Conservation (phyloP, 2,888 invertebrate species). For the Tenthredo notha region DNA sequence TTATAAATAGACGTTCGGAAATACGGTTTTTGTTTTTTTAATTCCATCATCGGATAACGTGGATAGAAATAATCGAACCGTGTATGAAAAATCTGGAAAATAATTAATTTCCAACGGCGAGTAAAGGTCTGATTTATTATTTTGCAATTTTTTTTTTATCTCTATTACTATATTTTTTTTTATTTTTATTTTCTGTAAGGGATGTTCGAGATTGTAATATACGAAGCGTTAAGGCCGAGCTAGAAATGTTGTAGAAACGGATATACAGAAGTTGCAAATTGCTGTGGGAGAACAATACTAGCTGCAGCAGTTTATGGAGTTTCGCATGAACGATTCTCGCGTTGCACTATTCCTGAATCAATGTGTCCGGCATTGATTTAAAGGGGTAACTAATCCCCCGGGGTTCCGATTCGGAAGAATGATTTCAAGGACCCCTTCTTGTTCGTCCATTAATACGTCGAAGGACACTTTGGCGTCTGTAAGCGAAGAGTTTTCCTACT, state of each 20-base stretch:
- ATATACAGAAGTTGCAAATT: neutral
- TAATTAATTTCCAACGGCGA: neutral
- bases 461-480: neutral
- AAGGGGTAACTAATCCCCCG: constrained; percentile 7
- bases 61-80: too few species aligned
- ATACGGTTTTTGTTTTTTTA: too few species aligned
- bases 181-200: neutral
- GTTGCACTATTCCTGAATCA: neutral
- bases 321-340: constrained; percentile 35
- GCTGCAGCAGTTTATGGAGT: constrained; percentile 19
- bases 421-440: neutral
- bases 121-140: neutral
- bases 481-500: neutral
- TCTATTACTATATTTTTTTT: too few species aligned
- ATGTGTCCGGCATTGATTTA: neutral
- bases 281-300: neutral
- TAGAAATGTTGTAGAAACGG: neutral
- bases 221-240: neutral
- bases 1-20: neutral
- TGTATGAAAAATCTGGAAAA: neutral
- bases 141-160: neutral
- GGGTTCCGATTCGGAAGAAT: neutral
- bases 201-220: neutral
- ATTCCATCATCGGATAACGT: too few species aligned
- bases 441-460: neutral